These are phyloP conservation scores for Cheirogaleus major DNA, from an alignment of 2,797 vertebrate genomes.

Conservation along the genomic window DNA sequence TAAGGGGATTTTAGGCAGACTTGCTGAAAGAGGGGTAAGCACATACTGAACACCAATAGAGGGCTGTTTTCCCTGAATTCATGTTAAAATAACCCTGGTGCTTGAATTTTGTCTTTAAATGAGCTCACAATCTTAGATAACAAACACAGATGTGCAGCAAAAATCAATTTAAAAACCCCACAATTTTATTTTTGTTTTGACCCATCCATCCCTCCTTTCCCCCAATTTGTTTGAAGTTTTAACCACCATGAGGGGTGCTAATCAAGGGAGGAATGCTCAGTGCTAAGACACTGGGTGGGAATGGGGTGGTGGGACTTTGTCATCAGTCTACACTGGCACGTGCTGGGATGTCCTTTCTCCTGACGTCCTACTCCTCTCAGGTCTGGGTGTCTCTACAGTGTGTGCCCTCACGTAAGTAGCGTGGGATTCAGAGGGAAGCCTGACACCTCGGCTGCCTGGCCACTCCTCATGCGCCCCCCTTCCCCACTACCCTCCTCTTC, in stretches of 20 bases:
- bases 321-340: neutral
- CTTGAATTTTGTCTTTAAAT: neutral
- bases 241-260: neutral
- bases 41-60: neutral
- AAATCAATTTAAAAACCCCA: neutral
- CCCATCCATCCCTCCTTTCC: neutral
- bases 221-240: neutral
- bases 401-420: neutral
- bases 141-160: neutral
- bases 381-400: neutral
- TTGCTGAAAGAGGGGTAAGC: neutral
- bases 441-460: neutral
- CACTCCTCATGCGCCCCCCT: neutral
- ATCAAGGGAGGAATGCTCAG: too few species aligned
- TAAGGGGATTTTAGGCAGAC: neutral
- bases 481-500: neutral
- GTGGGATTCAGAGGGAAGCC: neutral
- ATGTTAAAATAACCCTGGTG: neutral
- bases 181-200: neutral
- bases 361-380: neutral
- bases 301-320: neutral
- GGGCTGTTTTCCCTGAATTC: neutral
- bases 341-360: neutral
- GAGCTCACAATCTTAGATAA: neutral
- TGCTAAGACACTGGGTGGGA: neutral